A percentile compares a stretch with the other conserved stretches of the same genome.
phyloP scores from a whole-genome alignment of 1,140 invertebrate genomes.

The Bombus huntii region DNA sequence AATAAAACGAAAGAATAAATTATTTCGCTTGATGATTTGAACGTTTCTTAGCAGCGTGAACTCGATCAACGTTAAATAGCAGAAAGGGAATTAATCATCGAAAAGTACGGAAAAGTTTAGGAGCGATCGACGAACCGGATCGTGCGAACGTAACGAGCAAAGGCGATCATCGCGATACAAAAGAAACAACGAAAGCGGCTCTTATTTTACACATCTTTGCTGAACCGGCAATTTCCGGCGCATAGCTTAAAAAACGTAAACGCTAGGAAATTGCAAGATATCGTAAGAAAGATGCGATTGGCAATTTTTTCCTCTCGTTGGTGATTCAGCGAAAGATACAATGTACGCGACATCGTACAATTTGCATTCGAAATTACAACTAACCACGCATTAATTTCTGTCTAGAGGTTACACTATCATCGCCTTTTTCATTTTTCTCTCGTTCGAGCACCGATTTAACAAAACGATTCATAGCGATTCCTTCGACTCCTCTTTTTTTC shows the following conservation, averaged over 20 bases:
- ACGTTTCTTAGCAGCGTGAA: not conserved
- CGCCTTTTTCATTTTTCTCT: not conserved
- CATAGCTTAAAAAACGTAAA: not conserved
- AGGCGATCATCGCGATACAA: not conserved
- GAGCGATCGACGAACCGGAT: constrained; percentile 38
- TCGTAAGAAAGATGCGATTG: not conserved
- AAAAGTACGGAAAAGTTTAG: constrained; percentile 48
- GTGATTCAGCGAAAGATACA: constrained; percentile 20
- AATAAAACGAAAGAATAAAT: not conserved
- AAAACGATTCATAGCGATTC: no score
- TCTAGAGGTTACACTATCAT: not conserved
- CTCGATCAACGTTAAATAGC: no score
- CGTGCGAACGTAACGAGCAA: not conserved
- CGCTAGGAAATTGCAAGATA: constrained; percentile 56
- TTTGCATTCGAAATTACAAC: constrained; percentile 22
- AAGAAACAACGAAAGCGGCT: not conserved
- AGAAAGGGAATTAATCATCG: not conserved
- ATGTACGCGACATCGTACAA: constrained; percentile 3
- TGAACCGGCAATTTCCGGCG: constrained; percentile 17
- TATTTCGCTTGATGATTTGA: not conserved
- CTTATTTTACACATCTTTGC: no score
- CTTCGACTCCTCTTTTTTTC: not conserved
- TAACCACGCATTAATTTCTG: not conserved
- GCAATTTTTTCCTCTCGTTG: constrained; percentile 10
- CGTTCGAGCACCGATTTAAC: no score